These are phyloP conservation scores for Ephestia elutella DNA, from an alignment of 1,140 invertebrate species.

Conservation along the genomic window DNA sequence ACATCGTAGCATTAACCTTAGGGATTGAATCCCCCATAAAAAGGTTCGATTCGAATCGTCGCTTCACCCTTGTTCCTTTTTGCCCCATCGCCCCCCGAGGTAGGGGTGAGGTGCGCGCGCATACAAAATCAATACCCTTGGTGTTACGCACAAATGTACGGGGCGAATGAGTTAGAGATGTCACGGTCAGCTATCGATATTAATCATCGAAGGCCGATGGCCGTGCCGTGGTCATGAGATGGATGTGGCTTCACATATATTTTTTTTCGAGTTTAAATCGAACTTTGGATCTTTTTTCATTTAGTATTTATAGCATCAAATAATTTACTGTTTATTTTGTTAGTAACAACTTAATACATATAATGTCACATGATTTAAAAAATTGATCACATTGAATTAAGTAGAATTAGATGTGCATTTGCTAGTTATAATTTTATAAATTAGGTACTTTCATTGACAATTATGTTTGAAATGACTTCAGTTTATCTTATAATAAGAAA, in stretches of 20 bases:
- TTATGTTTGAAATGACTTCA: no score
- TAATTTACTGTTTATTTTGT: no score
- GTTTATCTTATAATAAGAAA: no score
- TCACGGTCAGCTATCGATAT: conserved; percentile 53
- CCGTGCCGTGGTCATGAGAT: background rate
- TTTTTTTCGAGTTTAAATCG: background rate
- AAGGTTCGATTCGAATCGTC: conserved; percentile 64
- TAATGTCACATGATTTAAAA: no score
- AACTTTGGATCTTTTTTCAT: background rate
- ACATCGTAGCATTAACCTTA: conserved; percentile 58
- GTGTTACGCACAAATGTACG: conserved; percentile 61
- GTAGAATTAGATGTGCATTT: no score
- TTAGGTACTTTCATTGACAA: no score
- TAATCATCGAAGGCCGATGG: conserved; percentile 23
- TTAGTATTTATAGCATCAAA: no score
- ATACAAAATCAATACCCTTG: conserved; percentile 66
- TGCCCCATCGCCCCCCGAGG: conserved; percentile 25
- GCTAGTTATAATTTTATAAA: no score
- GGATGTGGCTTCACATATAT: background rate
- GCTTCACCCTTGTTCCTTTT: conserved; percentile 52
- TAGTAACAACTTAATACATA: no score
- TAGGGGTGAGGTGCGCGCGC: conserved; percentile 57
- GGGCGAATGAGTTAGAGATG: conserved; percentile 41
- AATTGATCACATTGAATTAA: no score
- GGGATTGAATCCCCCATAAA: conserved; percentile 59